Evolutionary conservation across 2,113 vertebrate genomes (phyloP).

Genomic region (Vulpes ferrilata): DNA sequence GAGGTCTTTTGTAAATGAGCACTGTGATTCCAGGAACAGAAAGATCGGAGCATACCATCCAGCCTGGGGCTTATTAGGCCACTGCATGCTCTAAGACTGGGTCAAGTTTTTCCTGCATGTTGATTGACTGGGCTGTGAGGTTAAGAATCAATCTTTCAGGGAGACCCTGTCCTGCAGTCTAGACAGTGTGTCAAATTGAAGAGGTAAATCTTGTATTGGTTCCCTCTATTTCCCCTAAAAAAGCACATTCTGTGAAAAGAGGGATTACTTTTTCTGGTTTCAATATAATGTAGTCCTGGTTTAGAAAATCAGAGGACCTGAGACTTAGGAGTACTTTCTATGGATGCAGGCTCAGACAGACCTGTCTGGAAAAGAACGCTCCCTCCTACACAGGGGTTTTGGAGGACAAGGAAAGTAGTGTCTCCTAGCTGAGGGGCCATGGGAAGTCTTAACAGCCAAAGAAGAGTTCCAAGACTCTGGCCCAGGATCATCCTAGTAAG

Average conservation of each 20-base stretch:
- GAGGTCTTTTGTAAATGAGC: neutral
- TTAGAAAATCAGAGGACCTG: conserved; percentile 22
- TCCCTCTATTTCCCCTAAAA: neutral
- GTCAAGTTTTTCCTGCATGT: neutral
- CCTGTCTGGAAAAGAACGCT: neutral
- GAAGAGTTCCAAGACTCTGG: neutral
- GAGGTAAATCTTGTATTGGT: neutral
- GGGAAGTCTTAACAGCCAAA: neutral
- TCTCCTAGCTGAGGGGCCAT: neutral
- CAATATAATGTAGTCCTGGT: neutral
- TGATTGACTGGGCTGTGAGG: neutral
- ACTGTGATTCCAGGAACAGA: neutral
- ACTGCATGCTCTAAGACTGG: fast-evolving
- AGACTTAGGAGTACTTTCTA: neutral
- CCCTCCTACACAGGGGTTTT: neutral
- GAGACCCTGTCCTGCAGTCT: neutral
- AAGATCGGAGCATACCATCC: neutral
- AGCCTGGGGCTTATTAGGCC: neutral
- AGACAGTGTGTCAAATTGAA: neutral
- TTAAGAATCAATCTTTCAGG: neutral
- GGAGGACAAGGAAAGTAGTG: neutral
- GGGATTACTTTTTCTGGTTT: neutral
- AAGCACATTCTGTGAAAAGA: neutral
- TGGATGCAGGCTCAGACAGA: neutral
- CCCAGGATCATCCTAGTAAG: neutral